Conservation (phyloP, 2,113 vertebrate species). For the Tiliqua scincoides region DNA sequence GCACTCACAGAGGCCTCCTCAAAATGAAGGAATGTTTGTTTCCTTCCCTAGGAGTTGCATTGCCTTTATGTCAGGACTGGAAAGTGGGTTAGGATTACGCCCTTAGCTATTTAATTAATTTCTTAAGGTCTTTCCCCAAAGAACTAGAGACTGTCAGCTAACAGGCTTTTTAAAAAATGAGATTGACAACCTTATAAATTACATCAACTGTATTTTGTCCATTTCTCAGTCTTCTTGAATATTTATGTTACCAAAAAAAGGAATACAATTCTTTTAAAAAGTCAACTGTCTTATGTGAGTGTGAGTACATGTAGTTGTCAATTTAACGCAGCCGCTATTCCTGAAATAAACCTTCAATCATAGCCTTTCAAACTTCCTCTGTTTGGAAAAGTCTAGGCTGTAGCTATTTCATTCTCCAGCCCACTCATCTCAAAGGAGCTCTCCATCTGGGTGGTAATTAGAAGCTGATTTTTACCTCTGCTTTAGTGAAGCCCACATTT, state of each 20-base stretch:
- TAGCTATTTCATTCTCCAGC: constrained; percentile 5
- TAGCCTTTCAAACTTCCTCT: constrained; percentile 2
- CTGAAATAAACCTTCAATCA: constrained; percentile 18
- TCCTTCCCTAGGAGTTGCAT: too few relatives aligned
- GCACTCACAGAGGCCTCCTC: too few relatives aligned
- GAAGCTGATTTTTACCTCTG: background rate
- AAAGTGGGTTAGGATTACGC: too few relatives aligned
- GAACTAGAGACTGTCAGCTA: background rate
- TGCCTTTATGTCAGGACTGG: too few relatives aligned
- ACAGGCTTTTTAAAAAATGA: too few relatives aligned
- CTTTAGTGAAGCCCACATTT: constrained; percentile 1
- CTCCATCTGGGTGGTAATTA: constrained; percentile 12
- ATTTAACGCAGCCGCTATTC: constrained; percentile 1
- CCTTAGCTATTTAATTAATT: background rate
- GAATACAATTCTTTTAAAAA: background rate
- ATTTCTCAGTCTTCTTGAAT: background rate
- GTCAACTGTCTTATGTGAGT: background rate
- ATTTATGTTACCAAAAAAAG: background rate
- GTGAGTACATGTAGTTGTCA: background rate
- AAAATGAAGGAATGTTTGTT: too few relatives aligned
- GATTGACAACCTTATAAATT: background rate
- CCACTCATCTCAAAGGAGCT: constrained; percentile 6
- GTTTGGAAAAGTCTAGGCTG: constrained; percentile 11
- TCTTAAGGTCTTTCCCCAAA: background rate
- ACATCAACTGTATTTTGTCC: background rate